phyloP scores from a whole-genome alignment of 2,888 invertebrate genomes.

The Dimorphilus gyrociliatus region DNA sequence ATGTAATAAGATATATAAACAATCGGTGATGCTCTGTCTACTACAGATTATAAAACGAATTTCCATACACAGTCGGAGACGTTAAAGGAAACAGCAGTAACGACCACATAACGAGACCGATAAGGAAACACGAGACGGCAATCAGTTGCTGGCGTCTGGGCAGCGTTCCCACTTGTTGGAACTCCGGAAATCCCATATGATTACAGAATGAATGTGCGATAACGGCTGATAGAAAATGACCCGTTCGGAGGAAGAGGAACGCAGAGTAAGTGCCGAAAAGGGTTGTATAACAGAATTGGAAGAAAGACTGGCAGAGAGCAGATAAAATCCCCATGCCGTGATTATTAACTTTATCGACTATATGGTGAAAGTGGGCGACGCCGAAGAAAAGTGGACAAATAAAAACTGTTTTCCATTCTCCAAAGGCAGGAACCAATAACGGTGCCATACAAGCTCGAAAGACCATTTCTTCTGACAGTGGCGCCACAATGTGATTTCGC shows the following conservation, averaged over 20 bases:
- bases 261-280: slow-evolving; percentile 86
- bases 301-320: slow-evolving; percentile 36
- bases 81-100: slow-evolving; percentile 59
- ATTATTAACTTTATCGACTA: slow-evolving; percentile 55
- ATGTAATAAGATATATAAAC: too few relatives aligned
- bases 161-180: slow-evolving; percentile 52
- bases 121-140: slow-evolving; percentile 50
- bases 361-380: slow-evolving; percentile 79
- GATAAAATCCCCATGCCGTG: slow-evolving; percentile 20
- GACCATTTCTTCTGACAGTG: slow-evolving; percentile 83
- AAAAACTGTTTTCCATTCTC: slow-evolving; percentile 56
- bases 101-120: slow-evolving; percentile 63
- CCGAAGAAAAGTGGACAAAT: slow-evolving; percentile 81
- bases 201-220: slow-evolving; percentile 86
- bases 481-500: slow-evolving; percentile 73
- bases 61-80: slow-evolving; percentile 45
- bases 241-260: slow-evolving; percentile 68
- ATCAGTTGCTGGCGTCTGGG: slow-evolving; percentile 48
- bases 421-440: slow-evolving; percentile 62
- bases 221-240: slow-evolving; percentile 67
- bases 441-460: slow-evolving; percentile 91
- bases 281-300: slow-evolving; percentile 77
- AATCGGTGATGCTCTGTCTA: too few relatives aligned
- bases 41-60: slow-evolving; percentile 29
- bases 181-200: slow-evolving; percentile 85